Conservation (phyloP, 2,888 invertebrate species). For the Microplitis manilae region DNA sequence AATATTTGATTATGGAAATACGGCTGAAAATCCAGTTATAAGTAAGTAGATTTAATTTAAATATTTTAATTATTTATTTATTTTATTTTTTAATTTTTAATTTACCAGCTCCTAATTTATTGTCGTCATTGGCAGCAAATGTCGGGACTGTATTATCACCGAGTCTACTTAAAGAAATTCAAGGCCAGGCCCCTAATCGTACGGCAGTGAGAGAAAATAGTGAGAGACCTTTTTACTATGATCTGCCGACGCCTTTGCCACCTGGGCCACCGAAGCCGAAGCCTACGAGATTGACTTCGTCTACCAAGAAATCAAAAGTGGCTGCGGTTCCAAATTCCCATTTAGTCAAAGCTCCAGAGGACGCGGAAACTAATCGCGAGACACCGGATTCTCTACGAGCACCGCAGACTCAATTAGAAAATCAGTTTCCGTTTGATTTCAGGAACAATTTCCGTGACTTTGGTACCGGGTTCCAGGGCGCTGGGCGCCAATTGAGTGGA, state of each 20-base stretch:
- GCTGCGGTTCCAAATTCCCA: background rate
- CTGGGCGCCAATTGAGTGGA: constrained; percentile 19
- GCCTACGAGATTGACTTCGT: constrained; percentile 35
- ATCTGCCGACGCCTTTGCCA: constrained; percentile 33
- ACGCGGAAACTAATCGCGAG: too few relatives aligned
- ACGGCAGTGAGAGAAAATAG: constrained; percentile 35
- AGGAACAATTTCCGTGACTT: constrained; percentile 25
- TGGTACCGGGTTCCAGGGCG: constrained; percentile 5
- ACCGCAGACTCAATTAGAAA: constrained; percentile 29
- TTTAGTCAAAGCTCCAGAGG: background rate
- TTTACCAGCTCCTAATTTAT: constrained; percentile 54
- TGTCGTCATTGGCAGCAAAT: constrained; percentile 57
- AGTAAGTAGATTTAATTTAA: constrained; percentile 50
- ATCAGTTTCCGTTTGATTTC: constrained; percentile 36
- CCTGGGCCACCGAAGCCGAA: constrained; percentile 2
- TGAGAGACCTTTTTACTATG: background rate
- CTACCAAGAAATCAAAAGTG: constrained; percentile 1
- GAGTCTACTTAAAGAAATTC: constrained; percentile 49
- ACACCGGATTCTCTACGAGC: constrained; percentile 30
- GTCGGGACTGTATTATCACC: constrained; percentile 59
- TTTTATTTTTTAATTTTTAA: background rate
- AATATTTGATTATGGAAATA: constrained; percentile 44
- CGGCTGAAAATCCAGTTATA: constrained; percentile 52
- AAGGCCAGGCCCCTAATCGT: constrained; percentile 46
- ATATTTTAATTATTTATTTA: background rate